Evolutionary conservation across 2,888 invertebrate species (phyloP), one percentile per base, ranked within the genome.

Genomic region (Oxycera nigricornis): DNA sequence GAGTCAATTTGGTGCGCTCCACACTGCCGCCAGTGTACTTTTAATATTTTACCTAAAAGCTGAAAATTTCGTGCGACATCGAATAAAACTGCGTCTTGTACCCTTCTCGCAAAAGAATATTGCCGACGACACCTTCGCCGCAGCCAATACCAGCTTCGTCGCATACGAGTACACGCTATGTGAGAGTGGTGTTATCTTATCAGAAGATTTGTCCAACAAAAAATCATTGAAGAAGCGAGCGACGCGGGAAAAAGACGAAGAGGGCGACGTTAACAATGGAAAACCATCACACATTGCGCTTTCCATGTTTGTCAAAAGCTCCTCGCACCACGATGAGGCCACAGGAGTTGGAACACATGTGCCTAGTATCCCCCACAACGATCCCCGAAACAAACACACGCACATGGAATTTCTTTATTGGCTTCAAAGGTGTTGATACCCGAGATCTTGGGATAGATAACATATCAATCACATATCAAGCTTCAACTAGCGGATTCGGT

Each of bases 21-120:
- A 55, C 70, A 70, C 70, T 52, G 31, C 30, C 52, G 70, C 22
- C 70, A 30, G 50, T 68, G 20, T 68, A 28, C 68, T 50, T 70
- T 70, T 70, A 70, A 70, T 35, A 70, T 70, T 70, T 65, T 70
- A 70, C 70, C 70, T 55, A 55, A 70, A 70, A 52, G 52, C 52
- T 70, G 55, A 55, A 70, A 70, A 70, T 52, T 70, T 55, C 20
- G 55, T 52, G 55, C 70, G 52, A 55, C 31, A 30, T 65, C 39
- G 31, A 70, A 52, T 70, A 52, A 70, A 52, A 55, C 22, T 24
- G 3, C 70, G 22, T 11, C 52, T 52, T 70, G 39, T 26, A 17
- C 41, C 65, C 39, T 41, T 31, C 9, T 17, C 35, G 11, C 39
- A 6, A 22, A 26, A 31, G 26, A 31, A 30, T 20, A 70, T 67